Percentiles rank a stretch among this genome's conserved stretches.
These are phyloP conservation scores for Theristicus caerulescens DNA, from an alignment of 2,113 vertebrate species.

Conservation along the genomic window DNA sequence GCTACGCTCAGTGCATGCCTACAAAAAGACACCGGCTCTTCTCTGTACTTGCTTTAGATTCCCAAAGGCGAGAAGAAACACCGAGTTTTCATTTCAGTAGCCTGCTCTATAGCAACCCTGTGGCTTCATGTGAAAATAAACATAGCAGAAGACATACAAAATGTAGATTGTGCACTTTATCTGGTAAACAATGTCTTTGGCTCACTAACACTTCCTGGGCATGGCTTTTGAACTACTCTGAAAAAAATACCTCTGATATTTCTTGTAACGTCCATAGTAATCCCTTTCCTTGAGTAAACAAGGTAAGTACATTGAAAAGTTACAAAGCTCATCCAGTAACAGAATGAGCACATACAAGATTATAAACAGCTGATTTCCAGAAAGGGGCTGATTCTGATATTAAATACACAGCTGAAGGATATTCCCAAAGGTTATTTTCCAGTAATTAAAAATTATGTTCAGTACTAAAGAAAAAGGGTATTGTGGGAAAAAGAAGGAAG, in stretches of 20 bases:
- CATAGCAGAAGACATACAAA: constrained; percentile 26
- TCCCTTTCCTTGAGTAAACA: not conserved
- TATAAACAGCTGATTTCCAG: not conserved
- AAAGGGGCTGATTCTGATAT: not conserved
- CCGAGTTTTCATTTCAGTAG: not conserved
- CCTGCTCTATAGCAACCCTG: not conserved
- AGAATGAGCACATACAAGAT: not conserved
- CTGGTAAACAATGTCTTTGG: constrained; percentile 27
- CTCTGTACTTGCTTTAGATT: not conserved
- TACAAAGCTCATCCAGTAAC: not conserved
- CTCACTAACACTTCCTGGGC: not conserved
- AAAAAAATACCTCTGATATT: not conserved
- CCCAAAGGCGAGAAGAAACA: not conserved
- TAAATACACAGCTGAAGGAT: not conserved
- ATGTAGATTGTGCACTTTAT: not conserved
- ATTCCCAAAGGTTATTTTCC: not conserved
- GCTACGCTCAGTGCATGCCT: not conserved
- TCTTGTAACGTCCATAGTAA: not conserved
- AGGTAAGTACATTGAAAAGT: not conserved
- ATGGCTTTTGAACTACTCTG: not conserved
- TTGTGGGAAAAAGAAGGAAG: not conserved
- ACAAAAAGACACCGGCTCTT: not conserved
- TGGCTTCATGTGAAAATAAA: constrained; percentile 48
- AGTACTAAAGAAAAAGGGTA: not conserved
- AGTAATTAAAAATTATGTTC: not conserved